Percentiles rank a stretch among this genome's conserved stretches.
phyloP scores from a whole-genome alignment of 2,888 invertebrate genomes.

The Orchestes rusci region DNA sequence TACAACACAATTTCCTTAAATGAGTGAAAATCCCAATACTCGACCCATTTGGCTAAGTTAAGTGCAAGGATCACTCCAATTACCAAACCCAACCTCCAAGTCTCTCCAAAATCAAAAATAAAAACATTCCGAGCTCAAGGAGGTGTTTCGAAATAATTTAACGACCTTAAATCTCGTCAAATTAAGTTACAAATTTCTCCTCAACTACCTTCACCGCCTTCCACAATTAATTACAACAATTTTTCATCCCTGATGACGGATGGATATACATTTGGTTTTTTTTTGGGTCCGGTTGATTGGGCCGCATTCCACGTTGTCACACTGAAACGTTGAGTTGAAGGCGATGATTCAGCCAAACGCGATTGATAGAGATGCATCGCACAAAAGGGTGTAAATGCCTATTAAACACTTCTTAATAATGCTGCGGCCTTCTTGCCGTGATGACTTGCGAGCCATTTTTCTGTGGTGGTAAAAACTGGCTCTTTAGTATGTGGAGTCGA shows the following conservation, averaged over 20 bases:
- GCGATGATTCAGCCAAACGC: conserved; percentile 37
- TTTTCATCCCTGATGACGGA: conserved; percentile 25
- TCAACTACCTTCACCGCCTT: not conserved
- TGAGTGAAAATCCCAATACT: too few species aligned
- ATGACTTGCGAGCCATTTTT: too few species aligned
- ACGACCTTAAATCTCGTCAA: not conserved
- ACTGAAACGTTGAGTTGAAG: conserved; percentile 10
- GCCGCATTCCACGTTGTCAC: conserved; percentile 23
- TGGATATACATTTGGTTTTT: conserved; percentile 10
- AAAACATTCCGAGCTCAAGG: too few species aligned
- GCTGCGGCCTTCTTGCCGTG: conserved; percentile 16
- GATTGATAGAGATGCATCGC: conserved; percentile 41
- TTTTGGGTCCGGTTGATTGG: conserved; percentile 23
- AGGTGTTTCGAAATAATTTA: not conserved
- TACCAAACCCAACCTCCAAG: too few species aligned
- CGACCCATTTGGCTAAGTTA: too few species aligned
- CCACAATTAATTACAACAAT: conserved; percentile 24
- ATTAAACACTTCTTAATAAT: conserved; percentile 36
- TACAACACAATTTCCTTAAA: too few species aligned
- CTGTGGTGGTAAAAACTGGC: too few species aligned
- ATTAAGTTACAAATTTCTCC: not conserved
- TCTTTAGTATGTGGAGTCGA: too few species aligned
- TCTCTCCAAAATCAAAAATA: too few species aligned
- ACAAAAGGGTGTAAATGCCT: conserved; percentile 42
- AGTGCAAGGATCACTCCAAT: too few species aligned